Conservation (phyloP, 2,888 invertebrate species). For the Steinernema scapterisci region DNA sequence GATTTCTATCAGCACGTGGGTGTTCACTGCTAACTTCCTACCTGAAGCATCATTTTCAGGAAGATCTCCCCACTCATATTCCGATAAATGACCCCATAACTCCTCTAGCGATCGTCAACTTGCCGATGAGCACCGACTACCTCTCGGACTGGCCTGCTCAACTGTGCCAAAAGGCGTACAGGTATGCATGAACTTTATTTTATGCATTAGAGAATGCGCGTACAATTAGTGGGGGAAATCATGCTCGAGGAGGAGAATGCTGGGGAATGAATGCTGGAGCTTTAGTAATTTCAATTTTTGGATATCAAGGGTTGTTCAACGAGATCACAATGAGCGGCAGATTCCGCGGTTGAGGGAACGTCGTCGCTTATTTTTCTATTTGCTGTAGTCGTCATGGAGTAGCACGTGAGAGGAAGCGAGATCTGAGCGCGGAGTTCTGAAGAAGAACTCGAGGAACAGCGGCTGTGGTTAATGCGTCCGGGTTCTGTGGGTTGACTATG, state of each 20-base stretch:
- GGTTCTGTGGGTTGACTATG: constrained; percentile 11
- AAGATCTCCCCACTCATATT: background rate
- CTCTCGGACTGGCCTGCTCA: background rate
- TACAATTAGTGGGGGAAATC: background rate
- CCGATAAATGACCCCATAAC: background rate
- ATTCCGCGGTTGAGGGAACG: too few relatives aligned
- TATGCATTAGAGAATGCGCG: background rate
- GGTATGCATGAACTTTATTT: background rate
- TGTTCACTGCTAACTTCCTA: background rate
- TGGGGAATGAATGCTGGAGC: background rate
- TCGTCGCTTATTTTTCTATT: background rate
- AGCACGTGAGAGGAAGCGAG: constrained; percentile 10
- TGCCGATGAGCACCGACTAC: background rate
- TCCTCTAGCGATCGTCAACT: background rate
- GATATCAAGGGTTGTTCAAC: background rate
- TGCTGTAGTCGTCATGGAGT: background rate
- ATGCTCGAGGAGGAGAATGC: background rate
- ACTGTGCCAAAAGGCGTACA: background rate
- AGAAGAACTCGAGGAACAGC: background rate
- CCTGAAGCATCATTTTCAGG: background rate
- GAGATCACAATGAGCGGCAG: background rate
- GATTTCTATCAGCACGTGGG: background rate
- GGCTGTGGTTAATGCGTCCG: background rate
- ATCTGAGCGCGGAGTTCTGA: constrained; percentile 12
- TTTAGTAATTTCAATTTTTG: background rate